These are phyloP conservation scores for Lacerta bilineata DNA, from an alignment of 2,797 vertebrate genomes.

Conservation along the genomic window DNA sequence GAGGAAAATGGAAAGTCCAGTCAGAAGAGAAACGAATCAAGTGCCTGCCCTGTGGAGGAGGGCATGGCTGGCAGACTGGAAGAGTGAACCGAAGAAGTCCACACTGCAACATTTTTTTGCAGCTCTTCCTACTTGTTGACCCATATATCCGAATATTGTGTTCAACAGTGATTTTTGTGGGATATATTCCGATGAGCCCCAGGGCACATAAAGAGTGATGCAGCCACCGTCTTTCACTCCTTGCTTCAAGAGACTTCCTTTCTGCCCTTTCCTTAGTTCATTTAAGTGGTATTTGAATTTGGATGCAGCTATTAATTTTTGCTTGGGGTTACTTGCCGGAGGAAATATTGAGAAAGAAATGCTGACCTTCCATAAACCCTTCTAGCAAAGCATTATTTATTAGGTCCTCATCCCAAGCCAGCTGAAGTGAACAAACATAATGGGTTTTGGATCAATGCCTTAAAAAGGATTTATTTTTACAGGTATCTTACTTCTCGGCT, in stretches of 20 bases:
- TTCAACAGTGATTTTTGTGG: background rate
- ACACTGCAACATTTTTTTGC: background rate
- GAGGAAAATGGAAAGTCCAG: no score
- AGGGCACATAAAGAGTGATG: background rate
- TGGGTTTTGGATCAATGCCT: conserved; percentile 45
- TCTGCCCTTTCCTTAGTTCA: conserved; percentile 5
- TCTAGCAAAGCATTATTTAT: conserved; percentile 44
- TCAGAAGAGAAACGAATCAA: background rate
- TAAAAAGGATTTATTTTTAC: conserved; percentile 40
- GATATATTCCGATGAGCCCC: background rate
- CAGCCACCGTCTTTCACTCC: background rate
- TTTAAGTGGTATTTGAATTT: conserved; percentile 38
- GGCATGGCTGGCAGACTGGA: background rate
- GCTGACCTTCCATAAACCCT: conserved; percentile 31
- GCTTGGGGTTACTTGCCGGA: conserved; percentile 28
- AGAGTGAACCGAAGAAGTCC: background rate
- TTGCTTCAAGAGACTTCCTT: background rate
- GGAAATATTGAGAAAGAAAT: conserved; percentile 27
- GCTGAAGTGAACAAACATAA: conserved; percentile 44
- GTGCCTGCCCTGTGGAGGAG: no score
- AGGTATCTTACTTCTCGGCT: conserved; percentile 6
- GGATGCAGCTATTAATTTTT: conserved; percentile 33
- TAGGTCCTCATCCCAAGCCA: conserved; percentile 33
- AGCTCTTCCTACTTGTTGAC: background rate
- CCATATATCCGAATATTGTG: background rate